Base-by-base conservation (phyloP, 2,113 vertebrate genomes). In the Bufo bufo region DNA sequence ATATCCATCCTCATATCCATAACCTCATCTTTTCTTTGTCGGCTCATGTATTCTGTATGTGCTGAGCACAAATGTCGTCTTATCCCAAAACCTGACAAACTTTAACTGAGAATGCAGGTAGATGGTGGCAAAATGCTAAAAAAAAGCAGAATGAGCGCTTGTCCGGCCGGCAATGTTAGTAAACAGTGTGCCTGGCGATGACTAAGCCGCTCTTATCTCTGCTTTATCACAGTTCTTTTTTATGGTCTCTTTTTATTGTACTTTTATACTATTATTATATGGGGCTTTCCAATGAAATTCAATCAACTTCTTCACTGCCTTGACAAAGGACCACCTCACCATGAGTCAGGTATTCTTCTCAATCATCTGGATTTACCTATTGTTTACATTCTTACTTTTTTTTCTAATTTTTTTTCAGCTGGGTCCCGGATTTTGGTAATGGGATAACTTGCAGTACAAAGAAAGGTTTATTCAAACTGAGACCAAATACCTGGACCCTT, bases 351-450 rank as follows among this genome's bases (percentile, higher is more conserved):
- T 84, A 71, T 54, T 65, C 69, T 71, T 71, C 47, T 23, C 43
- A 16, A 83, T 69, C 65, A 54, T 71, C 82, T 71, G 82, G 54
- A 69, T 59, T 56, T 81, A 59, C 54, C 78, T 61, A 81, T 81
- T 81, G 78, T 71, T 65, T 52, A 19, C 82, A 54, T 84, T 84
- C 63, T 84, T 84, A 43, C 17, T 54, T 83, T 54, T 69, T 52
- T 83, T 84, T 84, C 63, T 84, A 71, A 43, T 33, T 54, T 83
- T 54, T 69, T 52, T 83, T 63, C 59, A 65, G 65, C 20, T 65
- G 45, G 45, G 61, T 66, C 82, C 69, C 71, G 82, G 63, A 69
- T 52, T 84, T 84, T 71, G n/a, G 75, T 66, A 69, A 54, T 65
- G 63, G 49, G 61, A 80, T 79, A 87, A 45, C 47, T 77, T 45